Conservation (phyloP, 2,113 vertebrate genomes). For the Platichthys stellatus region DNA sequence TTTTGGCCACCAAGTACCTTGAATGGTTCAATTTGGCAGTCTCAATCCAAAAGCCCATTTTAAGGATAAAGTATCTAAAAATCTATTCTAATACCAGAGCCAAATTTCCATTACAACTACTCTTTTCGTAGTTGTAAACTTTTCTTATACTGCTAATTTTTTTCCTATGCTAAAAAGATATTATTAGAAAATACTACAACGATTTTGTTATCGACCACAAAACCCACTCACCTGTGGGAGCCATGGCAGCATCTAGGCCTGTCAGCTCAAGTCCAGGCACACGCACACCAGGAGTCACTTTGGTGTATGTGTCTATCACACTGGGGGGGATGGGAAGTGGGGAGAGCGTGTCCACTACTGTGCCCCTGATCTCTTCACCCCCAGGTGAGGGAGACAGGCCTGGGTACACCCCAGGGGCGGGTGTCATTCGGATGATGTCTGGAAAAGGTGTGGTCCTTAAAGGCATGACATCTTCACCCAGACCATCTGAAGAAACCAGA, state of each 20-base stretch:
- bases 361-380: slow-evolving; percentile 77
- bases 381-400: slow-evolving; percentile 53
- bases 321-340: slow-evolving; percentile 66
- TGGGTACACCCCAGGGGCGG: slow-evolving; percentile 70
- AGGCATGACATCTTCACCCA: slow-evolving; percentile 40
- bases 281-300: slow-evolving; percentile 26
- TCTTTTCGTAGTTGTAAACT: no score
- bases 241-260: slow-evolving; percentile 50
- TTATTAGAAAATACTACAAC: background rate
- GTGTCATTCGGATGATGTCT: slow-evolving; percentile 80
- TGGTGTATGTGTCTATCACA: slow-evolving; percentile 26
- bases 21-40: no score
- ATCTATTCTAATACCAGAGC: no score
- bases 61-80: no score
- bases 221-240: slow-evolving; percentile 80
- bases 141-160: no score
- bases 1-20: no score
- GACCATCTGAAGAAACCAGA: slow-evolving; percentile 45
- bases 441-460: slow-evolving; percentile 69
- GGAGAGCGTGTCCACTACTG: slow-evolving; percentile 81
- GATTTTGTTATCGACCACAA: background rate
- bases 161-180: no score
- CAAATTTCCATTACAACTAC: no score
- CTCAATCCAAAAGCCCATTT: no score
- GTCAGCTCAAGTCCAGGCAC: slow-evolving; percentile 14